phyloP scores from a whole-genome alignment of 2,888 invertebrate species.

The Ophonus ardosiacus region DNA sequence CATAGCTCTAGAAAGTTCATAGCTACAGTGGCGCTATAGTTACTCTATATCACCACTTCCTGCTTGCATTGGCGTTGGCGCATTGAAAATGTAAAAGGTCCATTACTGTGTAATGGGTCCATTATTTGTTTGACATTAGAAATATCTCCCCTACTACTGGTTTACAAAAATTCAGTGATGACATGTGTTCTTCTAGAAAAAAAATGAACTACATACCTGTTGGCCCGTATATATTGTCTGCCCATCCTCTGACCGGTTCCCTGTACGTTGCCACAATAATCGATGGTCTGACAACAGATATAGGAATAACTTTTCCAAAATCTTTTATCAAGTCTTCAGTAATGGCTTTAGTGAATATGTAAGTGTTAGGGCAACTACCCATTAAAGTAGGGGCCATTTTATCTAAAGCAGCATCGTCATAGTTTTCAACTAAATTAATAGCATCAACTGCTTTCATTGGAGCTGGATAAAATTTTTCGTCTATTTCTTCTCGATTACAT shows the following conservation, averaged over 20 bases:
- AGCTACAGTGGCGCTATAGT: too few relatives aligned
- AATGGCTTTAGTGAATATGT: conserved; percentile 90
- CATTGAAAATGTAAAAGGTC: too few relatives aligned
- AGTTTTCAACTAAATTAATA: conserved; percentile 74
- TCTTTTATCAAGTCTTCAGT: conserved; percentile 85
- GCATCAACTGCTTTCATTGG: conserved; percentile 76
- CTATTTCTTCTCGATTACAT: conserved; percentile 75
- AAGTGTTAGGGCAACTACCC: conserved; percentile 88
- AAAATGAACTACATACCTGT: too few relatives aligned
- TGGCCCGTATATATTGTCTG: conserved; percentile 91
- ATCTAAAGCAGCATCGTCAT: conserved; percentile 75
- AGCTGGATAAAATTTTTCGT: conserved; percentile 76
- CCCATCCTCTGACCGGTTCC: conserved; percentile 88
- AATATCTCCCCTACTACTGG: too few relatives aligned
- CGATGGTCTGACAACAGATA: conserved; percentile 84
- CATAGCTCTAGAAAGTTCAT: too few relatives aligned
- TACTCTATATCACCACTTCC: too few relatives aligned
- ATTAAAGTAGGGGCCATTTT: conserved; percentile 79
- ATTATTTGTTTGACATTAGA: too few relatives aligned
- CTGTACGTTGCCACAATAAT: conserved; percentile 79
- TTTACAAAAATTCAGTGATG: too few relatives aligned
- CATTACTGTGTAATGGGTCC: too few relatives aligned
- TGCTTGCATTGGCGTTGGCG: too few relatives aligned
- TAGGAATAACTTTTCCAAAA: conserved; percentile 82
- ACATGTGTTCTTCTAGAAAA: too few relatives aligned